Conservation (phyloP, 2,797 vertebrate species). For the Cirrhinus mrigala region DNA sequence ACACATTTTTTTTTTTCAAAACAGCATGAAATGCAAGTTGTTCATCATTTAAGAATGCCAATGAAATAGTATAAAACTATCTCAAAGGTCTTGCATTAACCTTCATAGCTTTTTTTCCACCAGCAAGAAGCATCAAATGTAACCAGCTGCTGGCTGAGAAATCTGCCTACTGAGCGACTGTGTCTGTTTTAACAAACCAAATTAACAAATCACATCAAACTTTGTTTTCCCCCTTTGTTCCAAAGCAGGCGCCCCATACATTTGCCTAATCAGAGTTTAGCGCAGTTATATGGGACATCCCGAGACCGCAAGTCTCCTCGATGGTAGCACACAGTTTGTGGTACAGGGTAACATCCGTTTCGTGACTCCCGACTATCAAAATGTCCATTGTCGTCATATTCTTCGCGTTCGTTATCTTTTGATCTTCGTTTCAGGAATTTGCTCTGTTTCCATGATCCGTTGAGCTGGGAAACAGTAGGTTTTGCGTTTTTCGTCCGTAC, state of each 20-base stretch:
- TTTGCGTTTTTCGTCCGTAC: constrained; percentile 35
- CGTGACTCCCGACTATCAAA: constrained; percentile 29
- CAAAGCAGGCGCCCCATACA: background rate
- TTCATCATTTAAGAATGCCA: background rate
- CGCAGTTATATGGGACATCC: constrained; percentile 45
- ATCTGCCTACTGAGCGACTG: background rate
- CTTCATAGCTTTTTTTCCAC: background rate
- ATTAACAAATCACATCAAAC: background rate
- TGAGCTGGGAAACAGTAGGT: constrained; percentile 4
- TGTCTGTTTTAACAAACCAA: background rate
- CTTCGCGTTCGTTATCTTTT: constrained; percentile 21
- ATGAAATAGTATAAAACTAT: background rate
- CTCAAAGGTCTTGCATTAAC: background rate
- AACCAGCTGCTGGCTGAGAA: background rate
- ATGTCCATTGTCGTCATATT: constrained; percentile 33
- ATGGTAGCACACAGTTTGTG: constrained; percentile 3
- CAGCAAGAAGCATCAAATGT: background rate
- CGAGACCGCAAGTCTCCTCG: constrained; percentile 19
- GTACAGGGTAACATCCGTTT: constrained; percentile 26
- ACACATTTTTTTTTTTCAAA: constrained; percentile 10
- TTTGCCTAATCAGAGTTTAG: constrained; percentile 12
- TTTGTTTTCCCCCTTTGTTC: constrained; percentile 43
- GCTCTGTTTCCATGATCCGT: background rate
- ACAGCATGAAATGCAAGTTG: background rate
- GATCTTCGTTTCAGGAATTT: constrained; percentile 26